Conservation (phyloP, 2,888 invertebrate genomes). For the Steinernema hermaphroditum region DNA sequence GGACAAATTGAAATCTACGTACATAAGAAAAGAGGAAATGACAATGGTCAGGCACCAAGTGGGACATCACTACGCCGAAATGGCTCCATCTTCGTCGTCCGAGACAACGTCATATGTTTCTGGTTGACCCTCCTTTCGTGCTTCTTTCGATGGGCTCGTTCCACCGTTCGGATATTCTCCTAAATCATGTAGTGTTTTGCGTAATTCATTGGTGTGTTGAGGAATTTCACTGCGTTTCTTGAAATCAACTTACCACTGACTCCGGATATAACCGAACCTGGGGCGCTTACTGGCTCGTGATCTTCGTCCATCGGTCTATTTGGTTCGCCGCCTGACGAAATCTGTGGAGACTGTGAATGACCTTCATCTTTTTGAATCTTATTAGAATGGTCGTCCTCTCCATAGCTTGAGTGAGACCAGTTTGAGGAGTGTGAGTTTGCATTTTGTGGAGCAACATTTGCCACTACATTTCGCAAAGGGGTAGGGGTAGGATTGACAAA, state of each 20-base stretch:
- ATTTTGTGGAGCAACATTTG: slow-evolving; percentile 41
- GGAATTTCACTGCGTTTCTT: no score
- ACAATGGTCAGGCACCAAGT: no score
- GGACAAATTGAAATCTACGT: no score
- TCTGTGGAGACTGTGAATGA: not conserved
- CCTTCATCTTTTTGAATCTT: not conserved
- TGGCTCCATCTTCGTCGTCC: slow-evolving; percentile 11
- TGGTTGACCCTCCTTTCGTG: not conserved
- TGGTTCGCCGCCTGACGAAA: no score
- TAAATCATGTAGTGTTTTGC: not conserved
- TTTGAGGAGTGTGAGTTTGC: slow-evolving; percentile 38
- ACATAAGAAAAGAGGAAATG: no score
- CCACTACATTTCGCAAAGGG: slow-evolving; percentile 3
- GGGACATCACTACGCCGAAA: no score
- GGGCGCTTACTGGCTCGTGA: slow-evolving; percentile 14
- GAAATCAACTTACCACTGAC: slow-evolving; percentile 20
- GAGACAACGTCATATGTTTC: slow-evolving; percentile 22
- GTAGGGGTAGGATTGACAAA: not conserved
- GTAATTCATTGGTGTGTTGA: no score
- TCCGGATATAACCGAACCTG: not conserved
- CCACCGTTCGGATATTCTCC: not conserved
- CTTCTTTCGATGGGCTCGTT: not conserved
- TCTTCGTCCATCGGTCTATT: not conserved
- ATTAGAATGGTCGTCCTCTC: not conserved
- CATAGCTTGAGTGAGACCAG: not conserved